Conservation (phyloP, 2,797 vertebrate genomes). For the Phrynocephalus guinanensis region DNA sequence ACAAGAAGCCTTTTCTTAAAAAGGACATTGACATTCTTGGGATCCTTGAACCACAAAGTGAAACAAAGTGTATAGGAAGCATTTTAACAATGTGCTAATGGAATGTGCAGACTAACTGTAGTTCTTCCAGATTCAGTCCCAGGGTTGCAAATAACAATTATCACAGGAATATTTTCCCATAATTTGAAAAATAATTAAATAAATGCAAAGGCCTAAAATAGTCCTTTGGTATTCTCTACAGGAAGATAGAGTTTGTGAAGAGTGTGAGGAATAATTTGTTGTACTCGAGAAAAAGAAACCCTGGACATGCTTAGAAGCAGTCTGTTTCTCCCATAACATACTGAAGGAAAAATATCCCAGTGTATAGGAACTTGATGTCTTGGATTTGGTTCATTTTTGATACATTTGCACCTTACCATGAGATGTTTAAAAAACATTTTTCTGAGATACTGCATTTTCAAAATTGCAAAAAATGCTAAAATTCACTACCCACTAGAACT, state of each 20-base stretch:
- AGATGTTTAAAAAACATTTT: no score
- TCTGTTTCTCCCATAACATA: not conserved
- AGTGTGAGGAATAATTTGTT: not conserved
- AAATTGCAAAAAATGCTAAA: no score
- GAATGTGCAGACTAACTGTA: not conserved
- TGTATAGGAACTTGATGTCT: not conserved
- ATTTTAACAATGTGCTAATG: not conserved
- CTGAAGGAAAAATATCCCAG: not conserved
- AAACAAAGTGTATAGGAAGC: not conserved
- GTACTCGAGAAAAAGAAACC: not conserved
- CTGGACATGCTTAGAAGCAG: not conserved
- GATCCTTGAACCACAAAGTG: not conserved
- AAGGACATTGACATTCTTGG: not conserved
- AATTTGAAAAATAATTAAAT: no score
- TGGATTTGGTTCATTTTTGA: no score
- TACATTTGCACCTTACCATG: no score
- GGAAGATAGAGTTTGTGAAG: not conserved
- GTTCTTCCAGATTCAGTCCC: not conserved
- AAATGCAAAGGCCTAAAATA: no score
- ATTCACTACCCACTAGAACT: no score
- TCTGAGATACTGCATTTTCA: no score
- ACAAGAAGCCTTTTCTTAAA: not conserved
- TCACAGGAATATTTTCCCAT: no score
- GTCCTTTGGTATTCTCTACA: not conserved
- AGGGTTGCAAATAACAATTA: no score